A percentile compares a stretch with the other conserved stretches of the same genome.
Conservation (phyloP, 2,888 invertebrate genomes). For the Acanthoscelides obtectus region DNA sequence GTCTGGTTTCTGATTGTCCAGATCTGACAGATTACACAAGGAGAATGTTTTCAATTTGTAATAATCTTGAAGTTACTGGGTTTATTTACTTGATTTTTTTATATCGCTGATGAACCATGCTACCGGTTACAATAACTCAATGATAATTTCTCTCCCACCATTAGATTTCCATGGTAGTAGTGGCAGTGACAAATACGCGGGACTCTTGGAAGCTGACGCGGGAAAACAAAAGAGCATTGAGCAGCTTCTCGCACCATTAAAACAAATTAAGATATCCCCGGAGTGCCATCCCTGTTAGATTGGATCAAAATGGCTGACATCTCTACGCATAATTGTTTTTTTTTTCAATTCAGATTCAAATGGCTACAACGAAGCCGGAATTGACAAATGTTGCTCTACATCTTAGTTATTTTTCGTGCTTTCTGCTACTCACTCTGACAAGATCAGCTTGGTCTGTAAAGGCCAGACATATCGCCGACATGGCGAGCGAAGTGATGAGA, state of each 20-base stretch:
- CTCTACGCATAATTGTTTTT: constrained; percentile 45
- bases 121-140: too few relatives aligned
- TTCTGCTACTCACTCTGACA: neutral
- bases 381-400: neutral
- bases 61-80: too few relatives aligned
- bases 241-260: constrained; percentile 29
- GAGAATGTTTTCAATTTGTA: too few relatives aligned
- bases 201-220: constrained; percentile 3
- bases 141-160: neutral
- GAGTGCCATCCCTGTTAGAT: constrained; percentile 59
- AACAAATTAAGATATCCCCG: constrained; percentile 46
- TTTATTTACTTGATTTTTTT: too few relatives aligned
- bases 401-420: too few relatives aligned
- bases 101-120: too few relatives aligned
- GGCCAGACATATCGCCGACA: too few relatives aligned
- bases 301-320: constrained; percentile 51
- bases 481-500: too few relatives aligned
- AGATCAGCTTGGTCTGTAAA: too few relatives aligned
- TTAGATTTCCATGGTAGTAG: neutral
- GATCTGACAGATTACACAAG: too few relatives aligned
- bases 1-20: too few relatives aligned
- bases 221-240: constrained; percentile 19
- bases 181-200: neutral
- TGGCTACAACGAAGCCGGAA: neutral
- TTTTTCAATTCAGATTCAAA: constrained; percentile 18